Percentiles rank a stretch among this genome's conserved stretches.
These are phyloP conservation scores for Dicrurus megarhynchus DNA, from an alignment of 2,113 vertebrate species.

Conservation along the genomic window DNA sequence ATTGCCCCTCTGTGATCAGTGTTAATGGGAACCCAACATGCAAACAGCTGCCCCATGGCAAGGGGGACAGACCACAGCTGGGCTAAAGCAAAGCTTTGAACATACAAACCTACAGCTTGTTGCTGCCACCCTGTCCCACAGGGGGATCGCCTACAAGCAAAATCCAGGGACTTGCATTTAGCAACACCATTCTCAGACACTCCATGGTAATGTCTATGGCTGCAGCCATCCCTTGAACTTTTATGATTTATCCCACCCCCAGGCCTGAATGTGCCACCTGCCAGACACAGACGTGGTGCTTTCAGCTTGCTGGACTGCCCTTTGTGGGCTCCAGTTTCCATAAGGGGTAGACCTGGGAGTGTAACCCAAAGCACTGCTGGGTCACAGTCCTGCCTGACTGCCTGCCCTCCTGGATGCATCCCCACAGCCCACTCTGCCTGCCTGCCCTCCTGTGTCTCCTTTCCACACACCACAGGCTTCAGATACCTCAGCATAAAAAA, in stretches of 20 bases:
- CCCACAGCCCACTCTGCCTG: neutral
- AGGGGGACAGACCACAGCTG: accelerated
- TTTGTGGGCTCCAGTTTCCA: accelerated
- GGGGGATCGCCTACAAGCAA: accelerated
- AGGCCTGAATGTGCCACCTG: neutral
- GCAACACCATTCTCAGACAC: neutral
- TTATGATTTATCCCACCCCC: neutral
- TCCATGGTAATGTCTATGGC: neutral
- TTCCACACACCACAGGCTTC: neutral
- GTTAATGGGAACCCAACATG: neutral
- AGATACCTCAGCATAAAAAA: neutral
- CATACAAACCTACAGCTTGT: neutral
- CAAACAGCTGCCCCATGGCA: neutral
- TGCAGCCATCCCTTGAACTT: neutral
- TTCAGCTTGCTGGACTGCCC: accelerated
- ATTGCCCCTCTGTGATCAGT: accelerated
- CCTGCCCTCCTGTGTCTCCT: neutral
- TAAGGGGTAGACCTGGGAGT: neutral
- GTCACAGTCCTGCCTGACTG: neutral
- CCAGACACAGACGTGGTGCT: neutral
- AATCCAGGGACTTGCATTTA: neutral
- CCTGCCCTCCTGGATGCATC: neutral
- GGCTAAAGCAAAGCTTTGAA: neutral
- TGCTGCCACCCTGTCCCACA: neutral
- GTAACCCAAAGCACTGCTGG: neutral